Evolutionary conservation across 2,797 vertebrate species (phyloP), one percentile per base, ranked within the genome.

Genomic region (Coracias cyanogaster): DNA sequence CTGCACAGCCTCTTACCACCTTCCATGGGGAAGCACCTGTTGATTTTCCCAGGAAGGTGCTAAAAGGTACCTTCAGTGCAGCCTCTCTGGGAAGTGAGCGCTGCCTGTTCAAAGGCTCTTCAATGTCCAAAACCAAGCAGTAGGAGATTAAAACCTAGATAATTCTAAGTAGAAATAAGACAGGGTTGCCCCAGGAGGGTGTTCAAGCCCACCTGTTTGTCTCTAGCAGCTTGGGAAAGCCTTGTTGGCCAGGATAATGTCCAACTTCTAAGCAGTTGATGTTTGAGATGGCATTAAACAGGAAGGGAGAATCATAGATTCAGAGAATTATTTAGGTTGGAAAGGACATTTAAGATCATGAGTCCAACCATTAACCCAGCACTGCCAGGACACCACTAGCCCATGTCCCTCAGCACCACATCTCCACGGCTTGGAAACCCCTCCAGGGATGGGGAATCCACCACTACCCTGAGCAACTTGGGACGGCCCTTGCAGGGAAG

Each of bases 181-280:
- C 12, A 61, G 55, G 31, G 4, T 26, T 89, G 31, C 7, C 26
- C 16, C 28, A 73, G 35, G 39, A 60, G 12, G 15, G 7, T 28
- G n/a, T 82, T 45, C 7, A 37, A 71, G 31, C 39, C 48, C 48
- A 43, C 15, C 5, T 85, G 12, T 41, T 82, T 58, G n/a, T 24
- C 10, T 58, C 16, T 7, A 48, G 31, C 28, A 52, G 7, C 43
- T 54, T 0, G 1, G 57, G 29, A 71, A 64, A 78, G 22, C 25
- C 10, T 81, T 33, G 8, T 26, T 0, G 1, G 6, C n/a, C n/a
- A 10, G 26, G 22, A 31, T 28, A 69, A 37, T 9, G 3, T 49
- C 28, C 71, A 65, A 3, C 26, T 66, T 85, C 49, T 43, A 33
- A 74, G 7, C 9, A 22, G 35, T 19, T 4, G 12, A 29, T 6